Conservation (phyloP, 2,888 invertebrate species). For the Leptinotarsa juncta region DNA sequence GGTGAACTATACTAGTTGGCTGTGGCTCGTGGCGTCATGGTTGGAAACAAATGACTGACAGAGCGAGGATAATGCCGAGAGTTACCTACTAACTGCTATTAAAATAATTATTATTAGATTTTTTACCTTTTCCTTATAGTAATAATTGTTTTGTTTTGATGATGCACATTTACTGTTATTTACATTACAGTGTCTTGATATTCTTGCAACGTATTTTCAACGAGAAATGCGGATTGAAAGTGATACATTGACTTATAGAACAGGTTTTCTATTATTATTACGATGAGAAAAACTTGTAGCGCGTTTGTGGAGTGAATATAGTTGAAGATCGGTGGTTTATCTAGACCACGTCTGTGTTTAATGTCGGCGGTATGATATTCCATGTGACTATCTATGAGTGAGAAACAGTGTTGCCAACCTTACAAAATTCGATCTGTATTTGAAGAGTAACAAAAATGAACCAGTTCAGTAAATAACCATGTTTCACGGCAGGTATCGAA, state of each 20-base stretch:
- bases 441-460: no score
- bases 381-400: neutral
- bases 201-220: conserved; percentile 12
- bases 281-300: conserved; percentile 6
- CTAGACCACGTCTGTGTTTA: conserved; percentile 13
- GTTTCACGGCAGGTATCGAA: no score
- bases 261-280: conserved; percentile 15
- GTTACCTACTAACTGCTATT: conserved; percentile 64
- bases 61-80: conserved; percentile 68
- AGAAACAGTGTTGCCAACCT: neutral
- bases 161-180: conserved; percentile 51
- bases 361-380: neutral
- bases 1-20: conserved; percentile 64
- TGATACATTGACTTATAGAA: conserved; percentile 12
- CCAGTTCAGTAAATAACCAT: no score
- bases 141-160: conserved; percentile 61
- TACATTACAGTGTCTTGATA: conserved; percentile 39
- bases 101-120: conserved; percentile 67
- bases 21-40: conserved; percentile 68
- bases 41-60: conserved; percentile 68
- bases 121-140: conserved; percentile 59
- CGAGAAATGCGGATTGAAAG: conserved; percentile 18
- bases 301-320: conserved; percentile 1
- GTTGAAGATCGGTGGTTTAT: conserved; percentile 10
- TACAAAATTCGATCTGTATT: no score